phyloP scores from a whole-genome alignment of 2,113 vertebrate species.

The Charadrius vociferus region DNA sequence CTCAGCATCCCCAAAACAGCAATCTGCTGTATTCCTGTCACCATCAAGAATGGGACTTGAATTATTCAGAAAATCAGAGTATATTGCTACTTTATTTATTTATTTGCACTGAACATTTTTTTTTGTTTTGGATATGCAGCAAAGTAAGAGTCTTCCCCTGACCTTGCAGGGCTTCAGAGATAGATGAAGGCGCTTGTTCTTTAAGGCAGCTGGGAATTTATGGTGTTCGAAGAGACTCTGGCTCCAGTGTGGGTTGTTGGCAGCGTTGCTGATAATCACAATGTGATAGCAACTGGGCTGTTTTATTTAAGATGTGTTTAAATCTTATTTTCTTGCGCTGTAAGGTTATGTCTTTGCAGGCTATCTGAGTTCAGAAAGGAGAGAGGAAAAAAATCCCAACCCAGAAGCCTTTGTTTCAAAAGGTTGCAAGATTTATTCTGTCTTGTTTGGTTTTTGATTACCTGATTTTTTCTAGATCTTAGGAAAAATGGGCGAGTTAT shows the following conservation, averaged over 20 bases:
- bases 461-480: not conserved
- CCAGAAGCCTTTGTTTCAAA: not conserved
- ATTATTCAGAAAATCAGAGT: not conserved
- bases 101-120: conserved; percentile 1
- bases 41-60: not conserved
- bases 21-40: not conserved
- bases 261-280: conserved; percentile 47
- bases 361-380: conserved; percentile 14
- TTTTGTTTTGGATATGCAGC: conserved; percentile 2
- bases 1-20: not conserved
- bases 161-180: conserved; percentile 41
- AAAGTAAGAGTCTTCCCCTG: not conserved
- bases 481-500: not conserved
- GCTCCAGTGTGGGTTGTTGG: conserved; percentile 24
- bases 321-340: conserved; percentile 22
- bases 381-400: not conserved
- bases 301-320: conserved; percentile 58
- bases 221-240: conserved; percentile 44
- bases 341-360: conserved; percentile 30
- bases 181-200: conserved; percentile 7
- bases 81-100: not conserved
- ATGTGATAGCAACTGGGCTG: conserved; percentile 7
- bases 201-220: conserved; percentile 51
- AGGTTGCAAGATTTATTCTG: conserved; percentile 24
- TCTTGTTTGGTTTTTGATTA: conserved; percentile 13